These are phyloP conservation scores for Danio choprae DNA, from an alignment of 2,797 vertebrate species.

Conservation along the genomic window DNA sequence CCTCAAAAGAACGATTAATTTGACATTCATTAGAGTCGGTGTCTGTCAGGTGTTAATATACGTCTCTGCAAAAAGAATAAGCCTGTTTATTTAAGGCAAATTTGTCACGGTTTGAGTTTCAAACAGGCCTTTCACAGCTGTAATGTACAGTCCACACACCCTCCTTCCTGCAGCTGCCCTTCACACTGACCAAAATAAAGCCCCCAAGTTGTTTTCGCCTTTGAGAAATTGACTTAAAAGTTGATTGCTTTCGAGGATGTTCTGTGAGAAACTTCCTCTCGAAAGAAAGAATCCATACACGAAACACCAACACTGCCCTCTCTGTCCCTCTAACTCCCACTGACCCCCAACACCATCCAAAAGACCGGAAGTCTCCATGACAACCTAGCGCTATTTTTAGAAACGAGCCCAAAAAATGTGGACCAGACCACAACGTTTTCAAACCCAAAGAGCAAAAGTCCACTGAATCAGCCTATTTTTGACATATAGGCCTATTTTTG, in stretches of 20 bases:
- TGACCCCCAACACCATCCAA: slow-evolving; percentile 72
- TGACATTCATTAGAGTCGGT: neutral
- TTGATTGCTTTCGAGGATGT: slow-evolving; percentile 8
- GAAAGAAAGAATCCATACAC: slow-evolving; percentile 68
- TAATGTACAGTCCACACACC: neutral
- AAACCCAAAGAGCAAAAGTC: slow-evolving; percentile 22
- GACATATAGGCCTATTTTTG: too few relatives aligned
- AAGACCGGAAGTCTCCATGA: slow-evolving; percentile 81
- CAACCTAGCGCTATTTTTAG: slow-evolving; percentile 79
- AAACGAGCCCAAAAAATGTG: slow-evolving; percentile 71
- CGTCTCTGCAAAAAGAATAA: slow-evolving; percentile 26
- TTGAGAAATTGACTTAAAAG: slow-evolving; percentile 41
- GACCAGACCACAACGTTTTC: slow-evolving; percentile 64
- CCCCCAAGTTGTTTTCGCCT: slow-evolving; percentile 38
- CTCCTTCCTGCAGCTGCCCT: slow-evolving; percentile 35
- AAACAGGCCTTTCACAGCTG: slow-evolving; percentile 45
- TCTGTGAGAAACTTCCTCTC: slow-evolving; percentile 45
- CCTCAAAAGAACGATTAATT: neutral
- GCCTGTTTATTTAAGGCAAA: slow-evolving; percentile 49
- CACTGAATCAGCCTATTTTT: slow-evolving; percentile 39
- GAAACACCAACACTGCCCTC: slow-evolving; percentile 74
- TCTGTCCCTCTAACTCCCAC: slow-evolving; percentile 65
- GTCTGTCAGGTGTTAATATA: slow-evolving; percentile 46
- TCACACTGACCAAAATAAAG: slow-evolving; percentile 51
- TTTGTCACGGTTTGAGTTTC: slow-evolving; percentile 41